Conservation (phyloP, 2,113 vertebrate genomes). For the Centropus unirufus region DNA sequence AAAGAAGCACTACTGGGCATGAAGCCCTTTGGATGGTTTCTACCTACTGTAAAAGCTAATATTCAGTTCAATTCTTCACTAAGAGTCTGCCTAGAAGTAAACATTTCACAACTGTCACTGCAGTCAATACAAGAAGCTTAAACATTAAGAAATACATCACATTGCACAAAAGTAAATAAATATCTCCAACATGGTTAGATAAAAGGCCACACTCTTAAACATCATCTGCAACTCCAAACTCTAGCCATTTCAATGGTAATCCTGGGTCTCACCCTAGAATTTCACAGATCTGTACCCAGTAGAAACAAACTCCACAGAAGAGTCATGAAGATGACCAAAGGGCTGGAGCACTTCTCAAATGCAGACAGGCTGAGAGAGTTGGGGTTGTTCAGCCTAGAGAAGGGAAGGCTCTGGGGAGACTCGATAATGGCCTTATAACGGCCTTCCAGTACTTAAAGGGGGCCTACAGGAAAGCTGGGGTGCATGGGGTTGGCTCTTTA, state of each 20-base stretch:
- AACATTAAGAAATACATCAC: neutral
- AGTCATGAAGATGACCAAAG: no score
- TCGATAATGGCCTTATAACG: no score
- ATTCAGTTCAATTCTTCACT: neutral
- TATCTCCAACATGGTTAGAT: neutral
- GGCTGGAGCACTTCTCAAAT: no score
- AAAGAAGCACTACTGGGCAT: neutral
- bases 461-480: no score
- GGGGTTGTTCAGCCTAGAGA: no score
- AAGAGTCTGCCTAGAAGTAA: neutral
- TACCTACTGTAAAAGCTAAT: neutral
- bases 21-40: neutral
- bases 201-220: neutral
- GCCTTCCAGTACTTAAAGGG: no score
- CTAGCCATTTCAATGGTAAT: neutral
- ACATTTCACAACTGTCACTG: neutral
- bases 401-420: no score
- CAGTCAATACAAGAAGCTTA: neutral
- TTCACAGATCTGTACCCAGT: neutral
- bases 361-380: no score
- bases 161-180: neutral
- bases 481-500: no score
- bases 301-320: neutral
- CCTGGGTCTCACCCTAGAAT: neutral
- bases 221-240: neutral